phyloP scores from a whole-genome alignment of 2,888 invertebrate species.

The Keiferia lycopersicella region DNA sequence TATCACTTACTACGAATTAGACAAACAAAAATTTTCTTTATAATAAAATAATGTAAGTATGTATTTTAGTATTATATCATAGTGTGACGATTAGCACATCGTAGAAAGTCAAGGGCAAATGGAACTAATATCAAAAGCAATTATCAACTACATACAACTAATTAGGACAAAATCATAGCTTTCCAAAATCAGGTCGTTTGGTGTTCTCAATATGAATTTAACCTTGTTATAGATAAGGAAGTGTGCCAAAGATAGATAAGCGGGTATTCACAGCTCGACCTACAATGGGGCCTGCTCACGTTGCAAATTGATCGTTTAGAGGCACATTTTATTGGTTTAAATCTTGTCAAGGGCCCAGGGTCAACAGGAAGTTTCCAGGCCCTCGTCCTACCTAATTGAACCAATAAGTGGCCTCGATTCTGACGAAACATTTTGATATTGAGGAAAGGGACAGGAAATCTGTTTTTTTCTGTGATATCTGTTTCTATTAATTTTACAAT shows the following conservation, averaged over 20 bases:
- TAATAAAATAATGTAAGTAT: no score
- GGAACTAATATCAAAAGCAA: not conserved
- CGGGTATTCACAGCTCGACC: not conserved
- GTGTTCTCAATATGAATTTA: not conserved
- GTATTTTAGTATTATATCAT: no score
- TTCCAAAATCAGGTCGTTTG: conserved; percentile 6
- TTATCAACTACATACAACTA: not conserved
- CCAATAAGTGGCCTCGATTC: not conserved
- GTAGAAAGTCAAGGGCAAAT: no score
- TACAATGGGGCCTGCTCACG: not conserved
- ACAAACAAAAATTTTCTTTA: no score
- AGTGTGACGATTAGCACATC: no score
- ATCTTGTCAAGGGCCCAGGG: not conserved
- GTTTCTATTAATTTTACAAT: no score
- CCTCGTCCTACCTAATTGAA: not conserved
- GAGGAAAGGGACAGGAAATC: no score
- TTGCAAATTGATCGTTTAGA: conserved; percentile 4
- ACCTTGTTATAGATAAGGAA: conserved; percentile 1
- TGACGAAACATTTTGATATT: not conserved
- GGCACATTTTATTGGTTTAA: not conserved
- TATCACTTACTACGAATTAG: no score
- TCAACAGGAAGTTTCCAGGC: not conserved
- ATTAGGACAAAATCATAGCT: not conserved
- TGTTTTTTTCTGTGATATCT: no score
- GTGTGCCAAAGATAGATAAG: conserved; percentile 1